These are phyloP conservation scores for Corythornis madagascariensis DNA, from an alignment of 2,113 vertebrate genomes.

Conservation along the genomic window DNA sequence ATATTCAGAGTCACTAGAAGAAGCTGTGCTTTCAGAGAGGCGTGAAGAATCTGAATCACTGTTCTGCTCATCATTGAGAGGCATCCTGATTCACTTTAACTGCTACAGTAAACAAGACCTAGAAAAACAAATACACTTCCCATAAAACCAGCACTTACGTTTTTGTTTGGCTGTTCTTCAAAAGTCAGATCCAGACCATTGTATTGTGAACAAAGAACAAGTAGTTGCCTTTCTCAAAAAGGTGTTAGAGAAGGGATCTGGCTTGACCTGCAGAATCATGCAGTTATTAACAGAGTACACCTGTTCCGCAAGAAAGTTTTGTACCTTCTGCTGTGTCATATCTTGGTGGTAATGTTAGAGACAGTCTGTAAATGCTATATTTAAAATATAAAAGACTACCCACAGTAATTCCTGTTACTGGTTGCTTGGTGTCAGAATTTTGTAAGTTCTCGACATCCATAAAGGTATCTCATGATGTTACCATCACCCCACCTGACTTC, in stretches of 20 bases:
- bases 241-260: not conserved
- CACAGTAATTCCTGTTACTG: not conserved
- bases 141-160: not conserved
- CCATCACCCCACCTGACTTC: not conserved
- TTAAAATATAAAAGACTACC: not conserved
- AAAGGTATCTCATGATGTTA: not conserved
- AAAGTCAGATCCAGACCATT: not conserved
- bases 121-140: conserved; percentile 9
- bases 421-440: not conserved
- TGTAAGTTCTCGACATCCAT: not conserved
- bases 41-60: conserved; percentile 85
- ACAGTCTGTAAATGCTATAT: not conserved
- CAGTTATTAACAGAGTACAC: not conserved
- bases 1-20: conserved; percentile 83
- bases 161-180: not conserved
- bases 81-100: conserved; percentile 78
- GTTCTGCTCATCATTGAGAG: conserved; percentile 84
- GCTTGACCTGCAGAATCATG: not conserved
- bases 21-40: conserved; percentile 82
- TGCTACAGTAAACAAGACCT: conserved; percentile 46
- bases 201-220: not conserved
- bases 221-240: not conserved
- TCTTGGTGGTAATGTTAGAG: not conserved
- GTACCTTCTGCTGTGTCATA: not conserved
- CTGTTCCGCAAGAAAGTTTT: not conserved